Base-by-base conservation (phyloP, 2,797 vertebrate species). In the Channallabes apus region DNA sequence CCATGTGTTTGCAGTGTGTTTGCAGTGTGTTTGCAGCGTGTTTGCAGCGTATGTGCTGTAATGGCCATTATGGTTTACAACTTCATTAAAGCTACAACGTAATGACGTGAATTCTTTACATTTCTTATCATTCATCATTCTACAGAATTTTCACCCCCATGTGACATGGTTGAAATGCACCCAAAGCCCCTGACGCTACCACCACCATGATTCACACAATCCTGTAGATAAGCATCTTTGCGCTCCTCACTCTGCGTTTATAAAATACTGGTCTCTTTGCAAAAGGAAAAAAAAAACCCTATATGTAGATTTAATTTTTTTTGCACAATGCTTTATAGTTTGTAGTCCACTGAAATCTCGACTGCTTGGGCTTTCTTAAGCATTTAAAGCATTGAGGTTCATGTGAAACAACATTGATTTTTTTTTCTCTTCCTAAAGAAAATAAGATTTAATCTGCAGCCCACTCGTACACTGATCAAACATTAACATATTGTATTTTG, bases 121-220 rank as follows among this genome's bases (percentile, higher is more conserved):
- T 54, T 75, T 27, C 24, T 73, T 73, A 46, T 12, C 71, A 75
- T 75, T 18, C 2, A 61, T 61, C 29, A 61, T 35, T 61, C 32
- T 12, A 58, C 6, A 59, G 54, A 35, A 12, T 38, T 32, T 5
- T 61, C 24, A 78, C 75, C 56, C 29, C 29, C 35, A 58, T 58
- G 27, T 18, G 54, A 76, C 73, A 46, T 35, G 54, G 54, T 18
- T 77, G 76, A 78, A 61, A 78, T n/a, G 76, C 32, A n/a, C 56
- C 56, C 56, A 35, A 29, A 61, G 76, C 20, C 20, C 18, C 32
- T 38, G 20, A 61, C 29, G 35, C 4, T 38, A 22, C 29, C 76
- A 78, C 20, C 56, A 78, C 4, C 76, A 38, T 78, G 20, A 29
- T 12, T 77, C 29, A 58, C 75, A 59, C 14, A 59, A 32, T 35